phyloP scores from a whole-genome alignment of 2,113 vertebrate species.

The Paracyprichromis sp. region DNA sequence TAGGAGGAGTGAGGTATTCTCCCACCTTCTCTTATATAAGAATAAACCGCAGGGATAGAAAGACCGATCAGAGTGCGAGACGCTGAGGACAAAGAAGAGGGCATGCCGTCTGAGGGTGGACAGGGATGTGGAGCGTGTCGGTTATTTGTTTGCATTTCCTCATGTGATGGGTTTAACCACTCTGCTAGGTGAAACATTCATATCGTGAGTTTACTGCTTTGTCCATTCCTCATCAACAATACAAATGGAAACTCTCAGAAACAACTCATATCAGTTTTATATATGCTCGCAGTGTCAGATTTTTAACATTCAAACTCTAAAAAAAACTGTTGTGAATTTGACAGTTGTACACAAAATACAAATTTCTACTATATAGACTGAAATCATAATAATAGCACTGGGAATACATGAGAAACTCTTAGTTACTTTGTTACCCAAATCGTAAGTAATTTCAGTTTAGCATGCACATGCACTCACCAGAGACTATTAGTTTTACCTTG shows the following conservation, averaged over 20 bases:
- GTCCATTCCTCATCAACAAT: background rate
- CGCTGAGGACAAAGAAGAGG: background rate
- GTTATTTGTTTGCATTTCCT: conserved; percentile 18
- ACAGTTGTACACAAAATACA: background rate
- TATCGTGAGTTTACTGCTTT: background rate
- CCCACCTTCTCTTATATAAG: conserved; percentile 57
- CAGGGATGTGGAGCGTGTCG: background rate
- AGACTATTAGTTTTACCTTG: background rate
- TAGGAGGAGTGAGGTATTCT: conserved; percentile 49
- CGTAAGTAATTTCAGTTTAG: background rate
- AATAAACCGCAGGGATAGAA: conserved; percentile 8
- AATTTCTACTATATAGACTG: background rate
- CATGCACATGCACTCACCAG: background rate
- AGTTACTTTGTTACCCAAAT: background rate
- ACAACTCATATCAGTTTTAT: background rate
- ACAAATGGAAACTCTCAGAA: background rate
- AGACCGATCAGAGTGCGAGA: conserved; percentile 20
- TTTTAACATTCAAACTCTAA: background rate
- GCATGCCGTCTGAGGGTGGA: background rate
- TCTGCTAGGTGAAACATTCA: background rate
- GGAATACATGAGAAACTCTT: background rate
- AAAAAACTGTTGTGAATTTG: background rate
- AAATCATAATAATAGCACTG: background rate
- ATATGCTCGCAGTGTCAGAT: background rate
- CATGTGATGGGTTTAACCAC: background rate